Percentiles rank a stretch among this genome's conserved stretches.
phyloP scores from a whole-genome alignment of 1,140 invertebrate genomes.

The Elymnias hypermnestra region DNA sequence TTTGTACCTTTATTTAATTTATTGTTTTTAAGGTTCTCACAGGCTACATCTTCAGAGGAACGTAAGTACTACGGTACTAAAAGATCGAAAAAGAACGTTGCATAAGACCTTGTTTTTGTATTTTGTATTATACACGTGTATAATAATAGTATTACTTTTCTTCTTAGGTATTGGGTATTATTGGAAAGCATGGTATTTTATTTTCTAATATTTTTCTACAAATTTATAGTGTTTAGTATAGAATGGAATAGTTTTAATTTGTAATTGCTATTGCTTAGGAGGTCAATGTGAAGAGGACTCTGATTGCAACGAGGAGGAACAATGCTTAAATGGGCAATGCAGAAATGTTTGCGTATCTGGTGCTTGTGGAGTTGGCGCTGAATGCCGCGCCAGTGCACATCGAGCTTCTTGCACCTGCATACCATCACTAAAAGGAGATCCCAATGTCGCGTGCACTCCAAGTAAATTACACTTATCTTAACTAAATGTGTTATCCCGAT shows the following conservation, averaged over 20 bases:
- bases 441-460: no score
- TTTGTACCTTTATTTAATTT: no score
- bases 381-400: slow-evolving; percentile 86
- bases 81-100: no score
- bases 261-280: slow-evolving; percentile 26
- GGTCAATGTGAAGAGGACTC: slow-evolving; percentile 78
- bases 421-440: no score
- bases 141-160: slow-evolving; percentile 6
- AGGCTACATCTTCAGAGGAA: no score
- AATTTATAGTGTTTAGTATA: background rate
- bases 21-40: no score
- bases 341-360: slow-evolving; percentile 85
- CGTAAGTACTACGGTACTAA: no score
- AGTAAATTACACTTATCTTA: no score
- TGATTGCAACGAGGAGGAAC: slow-evolving; percentile 81
- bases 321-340: slow-evolving; percentile 85
- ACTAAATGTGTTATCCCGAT: no score
- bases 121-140: slow-evolving; percentile 9
- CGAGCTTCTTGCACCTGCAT: slow-evolving; percentile 87
- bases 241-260: background rate
- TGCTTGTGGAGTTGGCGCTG: slow-evolving; percentile 87
- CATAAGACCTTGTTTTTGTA: no score
- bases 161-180: background rate
- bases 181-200: no score
- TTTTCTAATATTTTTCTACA: no score